Evolutionary conservation across 1,140 invertebrate species (phyloP), one percentile per base, ranked within the genome.

Genomic region (Cyphomyrmex costatus): DNA sequence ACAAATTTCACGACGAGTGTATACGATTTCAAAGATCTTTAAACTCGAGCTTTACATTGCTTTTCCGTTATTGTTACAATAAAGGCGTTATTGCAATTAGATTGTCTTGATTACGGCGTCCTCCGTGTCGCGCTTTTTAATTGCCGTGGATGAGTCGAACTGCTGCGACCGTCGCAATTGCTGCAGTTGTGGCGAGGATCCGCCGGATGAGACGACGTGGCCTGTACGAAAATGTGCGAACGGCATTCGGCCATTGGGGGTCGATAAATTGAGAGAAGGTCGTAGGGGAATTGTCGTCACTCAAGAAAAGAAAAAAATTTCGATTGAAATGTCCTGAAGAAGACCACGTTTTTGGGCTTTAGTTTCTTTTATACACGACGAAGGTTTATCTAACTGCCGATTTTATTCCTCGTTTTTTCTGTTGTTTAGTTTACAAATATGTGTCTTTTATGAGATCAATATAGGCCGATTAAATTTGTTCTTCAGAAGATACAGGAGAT

Each of bases 191-290:
- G 60, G 33, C 27, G 74, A 21, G 16, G 36, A 53, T 77, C 30
- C 46, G 19, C 42, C 30, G 83, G 21, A 30, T 14, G 58, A 78
- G 33, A 61, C 58, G 33, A 61, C 58, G 30, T 63, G 46, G 60
- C 6, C 49, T 5, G 21, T 24, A 42, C 42, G 83, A 16, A 85
- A 85, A 78, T 42, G 73, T 66, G 60, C 53, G 60, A 21, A 66
- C 19, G 74, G 46, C 49, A 19, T 85, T 42, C 10, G 63, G 49
- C 49, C 19, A 46, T 76, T 33, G 46, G 36, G 19, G 51, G 33
- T 86, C 85, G 68, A 83, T 86, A 86, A 86, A 86, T 86, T 73
- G 66, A 83, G 83, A 83, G 24, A 58, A 83, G 66, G 46, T 83
- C 85, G 60, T 42, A 42, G 49, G n/a, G 36, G 71, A 86, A 61